Evolutionary conservation across 1,140 invertebrate genomes (phyloP), one percentile per base, ranked within the genome.

Genomic region (Samia ricini): DNA sequence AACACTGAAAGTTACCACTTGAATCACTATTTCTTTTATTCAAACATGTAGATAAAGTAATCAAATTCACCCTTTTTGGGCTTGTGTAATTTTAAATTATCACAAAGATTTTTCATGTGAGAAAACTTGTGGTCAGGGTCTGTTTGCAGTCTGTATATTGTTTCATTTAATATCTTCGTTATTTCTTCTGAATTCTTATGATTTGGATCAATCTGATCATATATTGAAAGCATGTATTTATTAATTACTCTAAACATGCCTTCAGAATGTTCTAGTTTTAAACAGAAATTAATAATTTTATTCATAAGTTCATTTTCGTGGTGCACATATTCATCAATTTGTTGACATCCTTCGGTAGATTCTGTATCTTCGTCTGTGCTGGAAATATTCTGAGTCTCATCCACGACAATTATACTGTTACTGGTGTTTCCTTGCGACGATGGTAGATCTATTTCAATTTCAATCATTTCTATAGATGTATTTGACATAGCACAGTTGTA

Each of bases 191-290:
- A 78, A 23, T 67, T 42, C 62, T 62, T 80, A 26, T 72, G 76
- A 6, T 61, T 56, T 18, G 61, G 18, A 26, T 68, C 64, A 22
- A 63, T 49, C 49, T 72, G 49, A 21, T 68, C 61, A 57, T 79
- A 83, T 22, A 58, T 36, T 20, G 63, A 49, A 23, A 77, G 22
- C 15, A 85, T 20, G 20, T 59, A 60, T 50, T 61, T 72, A 48
- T 82, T 72, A 4, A 85, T 60, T 4, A 80, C 69, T 57, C 64
- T 74, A 7, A 56, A 20, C 77, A 85, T 85, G 21, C 71, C 75
- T 6, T 55, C 42, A 18, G 72, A 65, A 49, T 77, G 60, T 59
- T 77, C 72, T 24, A 77, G 42, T 22, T 56, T 59, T 4, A 79
- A 23, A 54, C 77, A 82, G 60, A 63, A 72, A 48, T 78, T 55